Base-by-base conservation (phyloP, 2,797 vertebrate genomes). In the Diplodus sargus region DNA sequence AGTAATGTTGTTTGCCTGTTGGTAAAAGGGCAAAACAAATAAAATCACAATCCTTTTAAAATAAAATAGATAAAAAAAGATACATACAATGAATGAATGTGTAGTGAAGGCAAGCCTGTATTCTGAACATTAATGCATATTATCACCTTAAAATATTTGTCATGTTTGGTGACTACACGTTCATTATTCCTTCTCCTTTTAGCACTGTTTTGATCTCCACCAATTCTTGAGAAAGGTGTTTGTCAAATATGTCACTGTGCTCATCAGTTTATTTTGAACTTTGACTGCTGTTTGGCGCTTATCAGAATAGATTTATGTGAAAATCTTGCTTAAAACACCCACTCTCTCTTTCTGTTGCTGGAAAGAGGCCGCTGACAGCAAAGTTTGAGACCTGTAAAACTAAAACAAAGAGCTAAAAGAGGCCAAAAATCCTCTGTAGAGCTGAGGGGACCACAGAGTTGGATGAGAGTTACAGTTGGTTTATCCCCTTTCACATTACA, bases 11-110 rank as follows among this genome's bases (percentile, higher is more conserved):
- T 34, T 34, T 34, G 66, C 34, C 52, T 68, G 59, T 15, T 39
- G 49, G 8, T 63, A 56, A 20, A 17, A 34, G n/a, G 58, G 61
- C 64, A 78, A 81, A 72, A 71, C 58, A 83, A 87, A 85, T 39
- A 74, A 28, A 15, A 63, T 76, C 52, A 45, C 67, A 28, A 49
- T 81, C 54, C 42, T 76, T 79, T 78, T 61, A 69, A 65, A n/a
- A 23, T 77, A 39, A 39, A 39, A 2, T 39, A n/a, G n/a, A n/a
- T 8, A 3, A 39, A 39, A 39, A 39, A 39, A 39, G 39, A 39
- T 39, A 45, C 45, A 45, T 16, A 16, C 39, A 45, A 11, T 51
- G 20, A 51, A n/a, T 51, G 49, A 51, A 51, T 4, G 3, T 51
- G 49, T 51, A 20, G 18, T n/a, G 18, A 10, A 3, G 18, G 49